Conservation (phyloP, 2,113 vertebrate genomes). For the Regulus satrapa region DNA sequence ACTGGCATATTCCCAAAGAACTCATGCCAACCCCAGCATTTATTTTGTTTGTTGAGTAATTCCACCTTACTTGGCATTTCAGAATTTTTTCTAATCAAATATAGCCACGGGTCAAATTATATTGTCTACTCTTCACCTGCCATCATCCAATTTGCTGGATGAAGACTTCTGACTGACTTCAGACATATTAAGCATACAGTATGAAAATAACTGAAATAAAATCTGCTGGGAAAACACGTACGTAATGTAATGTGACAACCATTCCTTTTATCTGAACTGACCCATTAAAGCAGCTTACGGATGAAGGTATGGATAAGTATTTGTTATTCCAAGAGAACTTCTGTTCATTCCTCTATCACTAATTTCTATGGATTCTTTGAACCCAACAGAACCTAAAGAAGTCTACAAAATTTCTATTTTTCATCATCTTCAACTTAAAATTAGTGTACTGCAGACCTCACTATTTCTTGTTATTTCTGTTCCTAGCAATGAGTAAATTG, state of each 20-base stretch:
- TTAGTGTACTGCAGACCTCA: background rate
- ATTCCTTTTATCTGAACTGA: background rate
- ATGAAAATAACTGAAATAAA: background rate
- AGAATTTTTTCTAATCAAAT: background rate
- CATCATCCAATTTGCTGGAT: background rate
- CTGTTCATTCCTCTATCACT: background rate
- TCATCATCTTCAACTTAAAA: background rate
- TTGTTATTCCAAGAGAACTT: background rate
- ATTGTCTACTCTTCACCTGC: background rate
- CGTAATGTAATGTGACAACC: background rate
- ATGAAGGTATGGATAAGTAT: background rate
- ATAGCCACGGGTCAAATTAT: background rate
- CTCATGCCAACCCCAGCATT: background rate
- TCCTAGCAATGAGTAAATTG: background rate
- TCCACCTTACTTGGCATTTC: background rate
- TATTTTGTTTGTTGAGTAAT: background rate
- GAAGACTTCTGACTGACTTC: background rate
- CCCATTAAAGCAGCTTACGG: background rate
- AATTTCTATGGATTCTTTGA: background rate
- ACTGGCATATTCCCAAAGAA: background rate
- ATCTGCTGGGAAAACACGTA: background rate
- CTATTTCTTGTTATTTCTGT: background rate
- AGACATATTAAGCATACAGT: background rate
- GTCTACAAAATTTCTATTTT: background rate
- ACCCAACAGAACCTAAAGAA: background rate